Conservation (phyloP, 37 sponge, comb jelly and placozoan species). For the Crambe crambe region DNA sequence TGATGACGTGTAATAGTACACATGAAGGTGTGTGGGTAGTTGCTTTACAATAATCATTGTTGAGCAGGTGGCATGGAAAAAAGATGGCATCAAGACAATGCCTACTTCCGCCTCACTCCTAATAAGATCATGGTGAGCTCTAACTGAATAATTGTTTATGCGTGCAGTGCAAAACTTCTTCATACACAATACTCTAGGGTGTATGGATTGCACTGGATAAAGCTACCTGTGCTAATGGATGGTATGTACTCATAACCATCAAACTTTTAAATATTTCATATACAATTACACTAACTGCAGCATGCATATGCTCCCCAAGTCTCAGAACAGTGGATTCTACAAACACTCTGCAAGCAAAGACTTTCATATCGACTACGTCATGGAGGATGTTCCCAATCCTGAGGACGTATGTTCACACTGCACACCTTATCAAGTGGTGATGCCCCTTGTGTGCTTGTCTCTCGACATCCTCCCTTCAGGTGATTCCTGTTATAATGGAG, state of each 20-base stretch:
- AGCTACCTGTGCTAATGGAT: conserved; percentile 54
- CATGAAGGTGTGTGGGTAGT: too few relatives aligned
- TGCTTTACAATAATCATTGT: too few relatives aligned
- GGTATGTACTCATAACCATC: conserved; percentile 28
- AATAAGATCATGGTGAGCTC: conserved; percentile 45
- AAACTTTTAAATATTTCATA: neutral
- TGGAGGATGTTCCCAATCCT: conserved; percentile 50
- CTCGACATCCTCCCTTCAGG: too few relatives aligned
- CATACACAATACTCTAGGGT: too few relatives aligned
- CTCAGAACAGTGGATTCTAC: conserved; percentile 45
- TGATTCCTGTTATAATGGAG: conserved; percentile 35
- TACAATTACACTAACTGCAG: conserved; percentile 14
- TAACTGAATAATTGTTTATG: neutral
- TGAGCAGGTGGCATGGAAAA: conserved; percentile 56
- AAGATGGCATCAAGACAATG: conserved; percentile 78
- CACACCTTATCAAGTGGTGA: too few relatives aligned
- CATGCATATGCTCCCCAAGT: conserved; percentile 60
- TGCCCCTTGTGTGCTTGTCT: too few relatives aligned
- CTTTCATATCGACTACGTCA: conserved; percentile 45
- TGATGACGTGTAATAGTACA: too few relatives aligned
- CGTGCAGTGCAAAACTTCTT: too few relatives aligned
- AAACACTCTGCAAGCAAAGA: conserved; percentile 35
- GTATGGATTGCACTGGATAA: conserved; percentile 69
- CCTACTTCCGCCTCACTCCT: conserved; percentile 69
- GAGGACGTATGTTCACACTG: conserved; percentile 30